phyloP scores from a whole-genome alignment of 2,888 invertebrate species.

The Synanthedon formicaeformis region DNA sequence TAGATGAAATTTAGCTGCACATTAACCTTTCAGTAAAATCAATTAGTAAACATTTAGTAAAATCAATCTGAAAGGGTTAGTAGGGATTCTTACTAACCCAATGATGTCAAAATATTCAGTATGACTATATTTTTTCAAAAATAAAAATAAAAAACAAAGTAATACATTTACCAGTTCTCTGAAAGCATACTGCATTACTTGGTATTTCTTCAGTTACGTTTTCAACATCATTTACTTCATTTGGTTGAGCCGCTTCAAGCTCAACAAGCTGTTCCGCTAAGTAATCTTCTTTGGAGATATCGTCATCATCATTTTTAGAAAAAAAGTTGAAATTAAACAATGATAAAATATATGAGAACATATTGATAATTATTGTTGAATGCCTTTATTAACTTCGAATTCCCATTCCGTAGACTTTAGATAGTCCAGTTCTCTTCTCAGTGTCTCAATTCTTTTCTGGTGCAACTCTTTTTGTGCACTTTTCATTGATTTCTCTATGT shows the following conservation, averaged over 20 bases:
- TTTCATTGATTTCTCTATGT: constrained; percentile 67
- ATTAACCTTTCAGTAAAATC: too few species aligned
- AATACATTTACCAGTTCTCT: constrained; percentile 38
- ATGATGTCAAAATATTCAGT: background rate
- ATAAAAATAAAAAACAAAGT: background rate
- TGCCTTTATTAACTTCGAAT: constrained; percentile 79
- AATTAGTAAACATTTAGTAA: too few species aligned
- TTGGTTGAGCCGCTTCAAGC: constrained; percentile 34
- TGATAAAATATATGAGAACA: constrained; percentile 56
- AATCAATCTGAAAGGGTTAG: too few species aligned
- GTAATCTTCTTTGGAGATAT: constrained; percentile 39
- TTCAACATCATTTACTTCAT: constrained; percentile 8
- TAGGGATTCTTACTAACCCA: too few species aligned
- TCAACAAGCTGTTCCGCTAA: constrained; percentile 47
- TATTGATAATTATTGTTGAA: constrained; percentile 62
- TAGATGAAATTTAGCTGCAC: too few species aligned
- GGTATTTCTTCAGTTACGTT: constrained; percentile 16
- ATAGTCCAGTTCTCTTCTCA: constrained; percentile 81
- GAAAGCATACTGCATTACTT: constrained; percentile 34
- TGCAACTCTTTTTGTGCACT: constrained; percentile 75
- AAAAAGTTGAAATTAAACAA: constrained; percentile 44
- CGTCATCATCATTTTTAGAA: constrained; percentile 16
- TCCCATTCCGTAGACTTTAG: constrained; percentile 86
- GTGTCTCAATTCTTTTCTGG: constrained; percentile 75
- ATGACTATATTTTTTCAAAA: background rate